Base-by-base conservation (phyloP, 2,888 invertebrate species). In the Unio pictorum region DNA sequence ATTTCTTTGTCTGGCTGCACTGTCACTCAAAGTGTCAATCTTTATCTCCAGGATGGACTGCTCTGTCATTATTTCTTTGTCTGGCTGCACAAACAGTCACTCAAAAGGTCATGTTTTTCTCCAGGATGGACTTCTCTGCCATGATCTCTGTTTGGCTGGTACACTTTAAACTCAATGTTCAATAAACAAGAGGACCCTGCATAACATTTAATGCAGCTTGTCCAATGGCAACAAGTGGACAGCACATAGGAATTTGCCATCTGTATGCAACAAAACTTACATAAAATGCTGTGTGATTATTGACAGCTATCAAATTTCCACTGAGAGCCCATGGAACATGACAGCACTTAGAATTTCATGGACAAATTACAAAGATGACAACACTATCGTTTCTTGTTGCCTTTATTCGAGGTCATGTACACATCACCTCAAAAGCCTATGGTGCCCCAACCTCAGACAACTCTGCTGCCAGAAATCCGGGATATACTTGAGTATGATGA, bases 311-410 rank as follows among this genome's bases (percentile, higher is more conserved):
- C 73, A 75, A 62, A 68, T 75, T 3, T 69, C 64, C 66, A 73
- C 69, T 57, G 30, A 68, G 28, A 55, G 72, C 34, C 73, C 76
- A n/a, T 64, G 66, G 18, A 71, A 73, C 45, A 55, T 76, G 34
- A 72, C 63, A 57, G 66, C 73, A 4, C 23, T 67, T 28, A 68
- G 66, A 20, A 20, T 56, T 11, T 74, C 76, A 26, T 76, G 73
- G 76, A 66, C 69, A 3, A 71, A 72, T 55, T 76, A 76, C 55
- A 76, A 76, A 56, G 73, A 72, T 34, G 28, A 71, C 30, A 75
- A 73, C 55, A 74, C 69, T 11, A 28, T 72, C 1, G n/a, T 72
- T 72, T 66, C 61, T 69, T 15, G 67, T 68, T 18, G 55, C 59
- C 20, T 71, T 75, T 20, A 69, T 69, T 20, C 73, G 73, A 8